These are phyloP conservation scores for Momotus momota DNA, from an alignment of 2,797 vertebrate species.

Conservation along the genomic window DNA sequence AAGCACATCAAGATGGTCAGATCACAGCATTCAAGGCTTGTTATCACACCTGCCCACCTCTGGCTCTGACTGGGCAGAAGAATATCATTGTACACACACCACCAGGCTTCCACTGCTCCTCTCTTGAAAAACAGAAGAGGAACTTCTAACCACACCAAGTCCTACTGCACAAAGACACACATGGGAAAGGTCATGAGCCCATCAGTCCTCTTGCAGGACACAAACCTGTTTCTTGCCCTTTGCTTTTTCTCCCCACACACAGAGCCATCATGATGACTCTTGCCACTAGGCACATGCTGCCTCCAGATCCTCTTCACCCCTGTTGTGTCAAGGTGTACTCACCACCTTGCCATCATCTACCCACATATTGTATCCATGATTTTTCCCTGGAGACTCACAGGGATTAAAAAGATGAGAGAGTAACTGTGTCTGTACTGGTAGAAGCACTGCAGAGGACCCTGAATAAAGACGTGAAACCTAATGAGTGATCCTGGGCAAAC, in stretches of 20 bases:
- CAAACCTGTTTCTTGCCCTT: neutral
- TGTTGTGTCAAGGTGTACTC: neutral
- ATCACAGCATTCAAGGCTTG: neutral
- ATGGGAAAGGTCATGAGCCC: neutral
- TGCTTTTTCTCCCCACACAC: neutral
- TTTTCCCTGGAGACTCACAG: neutral
- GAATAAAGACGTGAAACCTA: neutral
- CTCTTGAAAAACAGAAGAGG: neutral
- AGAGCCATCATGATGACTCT: neutral
- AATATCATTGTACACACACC: neutral
- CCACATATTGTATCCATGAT: neutral
- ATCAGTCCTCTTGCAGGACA: neutral
- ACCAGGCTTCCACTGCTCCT: neutral
- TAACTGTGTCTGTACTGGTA: neutral
- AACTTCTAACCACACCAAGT: rapidly evolving
- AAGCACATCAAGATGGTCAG: neutral
- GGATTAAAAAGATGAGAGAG: neutral
- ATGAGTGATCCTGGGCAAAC: neutral
- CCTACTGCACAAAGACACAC: neutral
- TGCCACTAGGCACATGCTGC: rapidly evolving
- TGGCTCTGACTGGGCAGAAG: neutral
- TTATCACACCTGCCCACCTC: neutral
- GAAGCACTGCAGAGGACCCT: neutral
- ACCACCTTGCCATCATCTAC: neutral
- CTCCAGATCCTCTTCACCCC: rapidly evolving